Base-by-base conservation (phyloP, 2,113 vertebrate species). In the Muntiacus muntjak region DNA sequence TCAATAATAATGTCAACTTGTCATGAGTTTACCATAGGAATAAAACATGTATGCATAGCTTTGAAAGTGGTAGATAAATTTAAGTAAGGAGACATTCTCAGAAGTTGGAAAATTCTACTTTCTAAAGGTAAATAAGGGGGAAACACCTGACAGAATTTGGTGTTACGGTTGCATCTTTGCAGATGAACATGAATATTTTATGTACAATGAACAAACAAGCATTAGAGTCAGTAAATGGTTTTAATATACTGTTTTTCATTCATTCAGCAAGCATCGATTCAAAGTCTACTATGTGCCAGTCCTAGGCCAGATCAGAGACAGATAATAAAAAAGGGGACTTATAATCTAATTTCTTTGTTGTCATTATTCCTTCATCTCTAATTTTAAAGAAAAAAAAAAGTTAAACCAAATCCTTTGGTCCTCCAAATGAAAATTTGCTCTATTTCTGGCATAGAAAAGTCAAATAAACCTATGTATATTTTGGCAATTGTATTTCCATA, bases 331-430 rank as follows among this genome's bases (percentile, higher is more conserved):
- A 28, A 47, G 60, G 67, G 28, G 21, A 9, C 14, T 92, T 4
- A 28, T 28, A 45, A 13, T 76, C 25, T 86, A 33, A 87, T 55
- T 96, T 87, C 14, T 93, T 92, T 89, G 60, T 82, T 43, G 33
- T 91, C 30, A 40, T 67, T 85, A 57, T 87, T 94, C 21, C 87
- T 89, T 94, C 26, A 92, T 55, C 26, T 94, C n/a, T 91, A 8
- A 90, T 95, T 86, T 97, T 84, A 67, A 97, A 87, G 88, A 78
- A 55, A 83, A 83, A 67, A 81, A 83, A 47, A 54, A 15, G n/a
- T 54, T 55, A 83, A 55, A 55, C 7, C n/a, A 33, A 55, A 55
- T 26, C n/a, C 52, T 10, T 83, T 55, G 21, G 6, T 87, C 45
- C 33, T 91, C 16, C 43, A 89, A 62, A 64, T 45, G 54, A 96